Base-by-base conservation (phyloP, 2,888 invertebrate genomes). In the Sarcophaga caerulescens region DNA sequence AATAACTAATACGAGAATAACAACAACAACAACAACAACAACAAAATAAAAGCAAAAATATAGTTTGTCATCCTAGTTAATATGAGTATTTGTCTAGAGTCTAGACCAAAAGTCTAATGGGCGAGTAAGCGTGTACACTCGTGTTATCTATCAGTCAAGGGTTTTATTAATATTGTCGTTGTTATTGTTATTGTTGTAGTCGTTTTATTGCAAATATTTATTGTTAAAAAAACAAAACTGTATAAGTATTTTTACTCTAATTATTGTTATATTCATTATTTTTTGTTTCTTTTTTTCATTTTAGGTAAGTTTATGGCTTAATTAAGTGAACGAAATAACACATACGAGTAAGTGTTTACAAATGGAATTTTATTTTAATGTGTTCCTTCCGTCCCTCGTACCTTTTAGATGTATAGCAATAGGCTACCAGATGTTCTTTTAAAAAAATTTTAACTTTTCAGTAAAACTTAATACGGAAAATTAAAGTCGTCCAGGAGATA, bases 91-190 rank as follows among this genome's bases (percentile, higher is more conserved):
- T 52, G 52, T 35, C 52, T 52, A 17, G 52, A 23, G 47, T 78
- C 69, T 78, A 78, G 78, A 78, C 78, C 62, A 17, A 62, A 70
- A 25, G 78, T 78, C 78, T 78, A 62, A 14, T 60, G n/a, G n/a
- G 19, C 45, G 45, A 45, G 4, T 25, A 14, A 14, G 35, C 5
- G 8, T 19, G 11, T 17, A 52, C 10, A 1, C 6, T 73, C n/a
- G 19, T 60, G 44, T 73, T 73, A 73, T 73, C 71, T 60, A 73
- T 73, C 71, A 73, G 59, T 8, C 35, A 60, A 21, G 3, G 52
- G 52, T 17, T 52, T 52, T 52, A 35, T 35, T 35, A 35, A 35
- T 35, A 35, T 35, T 35, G 10, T 35, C 8, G 35, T 35, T 2
- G 35, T 52, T 47, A 2, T 47, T 47, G 11, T 47, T 17, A 4